Evolutionary conservation across 2,113 vertebrate genomes (phyloP).

Genomic region (Atlantisia rogersi): DNA sequence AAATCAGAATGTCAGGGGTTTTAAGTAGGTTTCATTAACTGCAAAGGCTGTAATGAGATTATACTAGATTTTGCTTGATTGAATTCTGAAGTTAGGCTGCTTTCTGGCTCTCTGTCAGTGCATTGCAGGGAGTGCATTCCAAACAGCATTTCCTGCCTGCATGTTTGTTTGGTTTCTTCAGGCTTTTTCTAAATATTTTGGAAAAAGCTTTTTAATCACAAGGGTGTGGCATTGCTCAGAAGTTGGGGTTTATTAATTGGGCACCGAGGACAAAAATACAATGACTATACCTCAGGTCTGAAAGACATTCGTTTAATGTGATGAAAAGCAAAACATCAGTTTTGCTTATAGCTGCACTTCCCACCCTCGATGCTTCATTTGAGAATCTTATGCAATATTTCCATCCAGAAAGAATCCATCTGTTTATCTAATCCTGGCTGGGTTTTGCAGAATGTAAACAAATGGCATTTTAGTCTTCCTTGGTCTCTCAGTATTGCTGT

Average conservation of each 20-base stretch:
- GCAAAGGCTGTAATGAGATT: conserved; percentile 81
- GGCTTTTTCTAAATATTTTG: conserved; percentile 62
- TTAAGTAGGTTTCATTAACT: conserved; percentile 76
- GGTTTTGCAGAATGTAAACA: conserved; percentile 72
- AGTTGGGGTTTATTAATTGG: conserved; percentile 58
- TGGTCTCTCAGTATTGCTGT: conserved; percentile 11
- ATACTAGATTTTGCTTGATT: conserved; percentile 77
- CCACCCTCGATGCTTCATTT: conserved; percentile 11
- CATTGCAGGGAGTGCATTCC: conserved; percentile 43
- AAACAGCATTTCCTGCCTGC: conserved; percentile 60
- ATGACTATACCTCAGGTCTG: not conserved
- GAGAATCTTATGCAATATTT: conserved; percentile 37
- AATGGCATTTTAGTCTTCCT: conserved; percentile 41
- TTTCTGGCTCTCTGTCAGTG: conserved; percentile 24
- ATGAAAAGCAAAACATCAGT: conserved; percentile 6
- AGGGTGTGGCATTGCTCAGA: conserved; percentile 69
- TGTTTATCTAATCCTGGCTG: conserved; percentile 33
- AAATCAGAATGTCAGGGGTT: conserved; percentile 69
- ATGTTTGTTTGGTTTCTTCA: conserved; percentile 67
- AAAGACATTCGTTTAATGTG: conserved; percentile 10
- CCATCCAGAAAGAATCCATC: not conserved
- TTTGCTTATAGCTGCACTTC: conserved; percentile 37
- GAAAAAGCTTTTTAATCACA: conserved; percentile 49
- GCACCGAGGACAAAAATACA: conserved; percentile 7
- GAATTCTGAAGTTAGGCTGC: conserved; percentile 67